Evolutionary conservation across 2,113 vertebrate species (phyloP), one percentile per base, ranked within the genome.

Genomic region (Cheilinus undulatus): DNA sequence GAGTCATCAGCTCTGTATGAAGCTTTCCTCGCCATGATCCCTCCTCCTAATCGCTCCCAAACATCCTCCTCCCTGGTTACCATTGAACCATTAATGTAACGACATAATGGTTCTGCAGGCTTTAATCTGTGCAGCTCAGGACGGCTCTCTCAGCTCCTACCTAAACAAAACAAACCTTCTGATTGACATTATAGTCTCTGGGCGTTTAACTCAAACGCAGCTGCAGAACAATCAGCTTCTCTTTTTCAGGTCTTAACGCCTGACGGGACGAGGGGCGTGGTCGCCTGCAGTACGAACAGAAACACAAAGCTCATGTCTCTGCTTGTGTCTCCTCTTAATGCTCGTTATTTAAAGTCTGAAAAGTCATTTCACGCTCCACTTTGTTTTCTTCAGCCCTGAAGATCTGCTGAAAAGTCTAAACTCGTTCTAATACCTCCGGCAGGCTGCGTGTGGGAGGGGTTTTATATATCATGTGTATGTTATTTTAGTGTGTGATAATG

Each of bases 1-100:
- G 46, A 82, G 68, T 56, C 43, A 38, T 75, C 46, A 73, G 60
- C 42, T 74, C 59, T 32, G 52, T 53, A 66, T 66, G 30, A 72
- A 30, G 32, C 54, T 70, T 52, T 30, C 7, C 26, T 74, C 6
- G 3, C 46, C 40, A 43, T 42, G 54, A 73, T 58, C 50, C 27
- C n/a, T 5, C 12, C 38, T 23, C 53, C 38, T 76, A 78, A 81
- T 69, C 27, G 24, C 62, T 70, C 3, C 19, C 64, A 59, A 76
- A 24, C 9, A 40, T 42, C 43, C 52, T 46, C 58, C 58, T 85
- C 83, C 50, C 84, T 89, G 88, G 81, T 83, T 86, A 83, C 78
- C 74, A 89, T 89, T 90, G 56, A 60, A 69, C 50, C 82, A 77
- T 78, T 89, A 87, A 56, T 85, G 86, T 79, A 88, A 91, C 81